Conservation (phyloP, 2,888 invertebrate genomes). For the Apoda limacodes region DNA sequence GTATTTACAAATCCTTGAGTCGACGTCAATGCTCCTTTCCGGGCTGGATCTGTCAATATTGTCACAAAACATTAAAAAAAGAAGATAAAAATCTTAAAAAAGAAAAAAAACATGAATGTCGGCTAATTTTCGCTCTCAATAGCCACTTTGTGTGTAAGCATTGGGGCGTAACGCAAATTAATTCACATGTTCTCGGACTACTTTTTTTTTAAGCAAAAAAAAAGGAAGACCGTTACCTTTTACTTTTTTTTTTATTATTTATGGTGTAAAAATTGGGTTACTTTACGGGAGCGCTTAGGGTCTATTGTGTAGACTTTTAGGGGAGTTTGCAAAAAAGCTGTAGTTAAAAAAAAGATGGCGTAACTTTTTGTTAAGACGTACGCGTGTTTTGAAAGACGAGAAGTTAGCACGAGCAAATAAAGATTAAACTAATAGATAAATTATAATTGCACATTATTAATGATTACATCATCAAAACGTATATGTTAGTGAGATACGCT, state of each 20-base stretch:
- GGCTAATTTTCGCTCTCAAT: constrained; percentile 67
- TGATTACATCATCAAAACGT: too few species aligned
- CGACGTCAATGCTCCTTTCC: constrained; percentile 30
- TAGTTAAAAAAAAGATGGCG: constrained; percentile 18
- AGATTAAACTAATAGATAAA: constrained; percentile 38
- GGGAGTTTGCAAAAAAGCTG: constrained; percentile 33
- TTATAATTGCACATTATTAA: constrained; percentile 37
- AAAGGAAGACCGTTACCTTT: constrained; percentile 55
- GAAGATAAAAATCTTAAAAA: constrained; percentile 21
- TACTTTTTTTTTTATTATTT: constrained; percentile 48
- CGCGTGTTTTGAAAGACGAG: constrained; percentile 25
- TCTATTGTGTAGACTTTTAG: constrained; percentile 42
- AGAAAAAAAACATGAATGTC: constrained; percentile 46
- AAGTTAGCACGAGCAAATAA: constrained; percentile 24
- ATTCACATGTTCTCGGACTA: constrained; percentile 41
- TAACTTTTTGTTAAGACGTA: constrained; percentile 22
- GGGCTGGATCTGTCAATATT: constrained; percentile 64
- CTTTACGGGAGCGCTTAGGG: constrained; percentile 55
- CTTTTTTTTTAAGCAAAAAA: constrained; percentile 30
- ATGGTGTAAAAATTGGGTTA: constrained; percentile 69
- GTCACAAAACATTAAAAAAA: constrained; percentile 56
- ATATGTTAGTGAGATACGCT: too few species aligned
- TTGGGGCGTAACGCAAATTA: constrained; percentile 64
- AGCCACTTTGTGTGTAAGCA: constrained; percentile 59
- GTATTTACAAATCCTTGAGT: constrained; percentile 62